These are phyloP conservation scores for Petaurus breviceps DNA, from an alignment of 2,113 vertebrate genomes.

Conservation along the genomic window DNA sequence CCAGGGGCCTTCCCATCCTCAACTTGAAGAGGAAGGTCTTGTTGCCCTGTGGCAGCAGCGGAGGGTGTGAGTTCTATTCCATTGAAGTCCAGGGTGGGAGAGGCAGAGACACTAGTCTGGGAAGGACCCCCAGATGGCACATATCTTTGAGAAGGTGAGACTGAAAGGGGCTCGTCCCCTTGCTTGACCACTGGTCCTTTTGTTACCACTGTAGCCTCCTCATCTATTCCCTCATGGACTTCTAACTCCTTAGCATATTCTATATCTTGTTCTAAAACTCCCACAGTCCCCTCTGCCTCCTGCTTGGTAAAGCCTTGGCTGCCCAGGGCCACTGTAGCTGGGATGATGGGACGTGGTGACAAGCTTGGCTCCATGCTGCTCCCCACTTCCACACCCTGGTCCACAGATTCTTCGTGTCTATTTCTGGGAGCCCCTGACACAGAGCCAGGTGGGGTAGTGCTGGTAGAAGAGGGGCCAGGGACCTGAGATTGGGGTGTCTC, in stretches of 20 bases:
- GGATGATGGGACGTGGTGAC: constrained; percentile 65
- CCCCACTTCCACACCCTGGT: constrained; percentile 80
- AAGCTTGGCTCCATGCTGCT: constrained; percentile 81
- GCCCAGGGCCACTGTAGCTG: constrained; percentile 30
- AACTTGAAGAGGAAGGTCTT: constrained; percentile 62
- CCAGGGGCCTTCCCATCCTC: constrained; percentile 54
- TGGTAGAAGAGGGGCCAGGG: constrained; percentile 50
- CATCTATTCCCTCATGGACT: constrained; percentile 44
- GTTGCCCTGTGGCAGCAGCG: constrained; percentile 55
- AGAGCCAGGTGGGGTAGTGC: constrained; percentile 49
- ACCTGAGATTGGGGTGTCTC: constrained; percentile 64
- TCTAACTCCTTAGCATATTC: constrained; percentile 48
- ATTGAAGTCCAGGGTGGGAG: constrained; percentile 52
- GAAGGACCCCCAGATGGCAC: constrained; percentile 41
- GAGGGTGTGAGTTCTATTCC: constrained; percentile 62
- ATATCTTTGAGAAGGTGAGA: constrained; percentile 36
- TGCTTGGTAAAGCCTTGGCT: constrained; percentile 1
- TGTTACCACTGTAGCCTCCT: constrained; percentile 27
- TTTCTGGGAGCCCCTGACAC: constrained; percentile 42
- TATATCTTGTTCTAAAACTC: constrained; percentile 41
- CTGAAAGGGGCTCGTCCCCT: not conserved
- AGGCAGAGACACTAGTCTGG: not conserved
- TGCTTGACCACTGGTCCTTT: constrained; percentile 20
- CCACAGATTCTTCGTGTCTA: constrained; percentile 77
- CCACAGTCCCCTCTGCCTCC: not conserved